Base-by-base conservation (phyloP, 2,888 invertebrate genomes). In the Petrolisthes cinctipes region DNA sequence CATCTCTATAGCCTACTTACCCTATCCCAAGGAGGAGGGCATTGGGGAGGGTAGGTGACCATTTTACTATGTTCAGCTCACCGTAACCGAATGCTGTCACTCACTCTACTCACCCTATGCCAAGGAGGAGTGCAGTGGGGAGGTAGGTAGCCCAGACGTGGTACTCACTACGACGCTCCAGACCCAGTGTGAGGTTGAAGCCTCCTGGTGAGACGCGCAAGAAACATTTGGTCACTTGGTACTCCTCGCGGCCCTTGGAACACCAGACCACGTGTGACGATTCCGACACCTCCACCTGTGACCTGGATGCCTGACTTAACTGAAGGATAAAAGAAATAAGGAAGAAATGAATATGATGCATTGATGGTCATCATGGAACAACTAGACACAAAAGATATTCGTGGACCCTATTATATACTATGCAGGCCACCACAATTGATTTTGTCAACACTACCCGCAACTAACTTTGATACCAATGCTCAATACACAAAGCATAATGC, bases 141-240 rank as follows among this genome's bases (percentile, higher is more conserved):
- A 83, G 14, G 54, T 83, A 83, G 0, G 83, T 83, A 5, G 83
- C 73, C 57, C 73, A 83, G 37, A 83, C 54, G 57, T 83, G 83
- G 75, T 68, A 83, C 37, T 83, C 83, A 20, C 83, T 83, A 11
- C 83, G 14, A 2, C 83, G n/a, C 57, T n/a, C 83, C 61, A 83
- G 20, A 14, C 56, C 73, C 9, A 83, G 83, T 53, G 73, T 75
- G 57, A 83, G n/a, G 23, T 23, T 73, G 51, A 83, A 83, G 37
- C 83, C 83, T 11, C 83, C 83, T 6, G 17, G 23, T 0, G 11
- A 53, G 4, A 20, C 23, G 5, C 0, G n/a, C 9, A 83, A 37
- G 14, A 37, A 53, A 37, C 83, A 83, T 6, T 53, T 17, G 14
- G 4, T 9, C 37, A 83, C 57, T 7, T 83, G 56, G 23, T 83